Base-by-base conservation (phyloP, 1,140 invertebrate genomes). In the Pemphigus obesinymphae region DNA sequence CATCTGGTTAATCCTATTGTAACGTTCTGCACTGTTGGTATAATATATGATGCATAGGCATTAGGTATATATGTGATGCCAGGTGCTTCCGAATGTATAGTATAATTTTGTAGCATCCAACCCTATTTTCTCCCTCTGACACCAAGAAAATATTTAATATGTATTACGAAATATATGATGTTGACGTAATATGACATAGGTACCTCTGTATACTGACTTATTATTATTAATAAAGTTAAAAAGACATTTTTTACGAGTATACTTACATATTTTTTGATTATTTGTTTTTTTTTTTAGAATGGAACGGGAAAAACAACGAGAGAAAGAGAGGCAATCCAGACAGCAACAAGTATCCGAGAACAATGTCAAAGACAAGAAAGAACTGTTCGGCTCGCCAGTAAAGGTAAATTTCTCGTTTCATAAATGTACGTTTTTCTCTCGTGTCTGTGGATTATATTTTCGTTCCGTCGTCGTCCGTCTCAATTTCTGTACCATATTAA, bases 261-360 rank as follows among this genome's bases (percentile, higher is more conserved):
- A 58, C 26, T 58, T n/a, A 58, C 26, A 26, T 15, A 23, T 1
- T 15, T 58, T 58, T 58, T n/a, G n/a, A n/a, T n/a, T n/a, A n/a
- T 61, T 61, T 15, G 29, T 40, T 3, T 34, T 15, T 50, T 76
- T 31, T n/a, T 7, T 17, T 66, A 55, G 53, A 78, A 78, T 80
- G 76, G 76, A 80, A 80, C 76, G 76, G 23, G 76, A 80, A 45
- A 80, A 80, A 61, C 76, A 80, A 63, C 50, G 76, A 11, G 76
- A 80, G 11, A 80, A 80, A 63, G 76, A 80, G 23, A 37, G 76
- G 15, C 76, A 80, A 26, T 80, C 76, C 55, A 37, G 76, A n/a
- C 76, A 80, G 76, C 76, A 80, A 80, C 76, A 80, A 80, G 76
- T 80, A 63, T 80, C 76, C 11, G 76, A 80, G 17, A 80, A 80